Evolutionary conservation across 2,888 invertebrate genomes (phyloP), one percentile per base, ranked within the genome.

Genomic region (Hydraecia micacea): DNA sequence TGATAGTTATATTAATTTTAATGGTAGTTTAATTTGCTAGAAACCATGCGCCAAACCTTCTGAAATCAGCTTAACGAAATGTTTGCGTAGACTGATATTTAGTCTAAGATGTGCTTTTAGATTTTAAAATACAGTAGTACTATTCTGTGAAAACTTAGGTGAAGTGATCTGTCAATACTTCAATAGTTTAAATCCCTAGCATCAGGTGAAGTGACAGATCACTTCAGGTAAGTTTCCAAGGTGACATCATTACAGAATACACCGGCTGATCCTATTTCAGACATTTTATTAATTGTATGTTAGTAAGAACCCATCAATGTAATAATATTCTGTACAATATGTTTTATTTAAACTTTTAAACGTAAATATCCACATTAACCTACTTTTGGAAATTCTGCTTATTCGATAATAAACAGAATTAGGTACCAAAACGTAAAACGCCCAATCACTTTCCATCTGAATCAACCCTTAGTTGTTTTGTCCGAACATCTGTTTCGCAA

Each of bases 401-500:
- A n/a, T n/a, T n/a, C n/a, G n/a, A n/a, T n/a, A n/a, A n/a, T n/a
- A n/a, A n/a, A n/a, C 6, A 49, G 28, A 32, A 77, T 42, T 13
- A n/a, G n/a, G n/a, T n/a, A 36, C 21, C 15, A 25, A 36, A 70
- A 21, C 25, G 3, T 21, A 1, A 36, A 70, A 21, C 25, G 1
- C 18, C 7, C 18, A 7, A 58, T 9, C 0, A 8, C 1, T 67
- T 60, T 36, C 25, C 15, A 4, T 49, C 6, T 49, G 32, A 6
- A 62, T 36, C 32, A 49, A 36, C n/a, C 15, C 55, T 67, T 36
- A 58, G 28, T 28, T 55, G 58, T 73, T 76, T 70, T 63, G 39
- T 52, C 13, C 15, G 6, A 72, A 70, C 72, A 80, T 76, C 66
- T 71, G 69, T 63, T 80, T 76, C 52, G 8, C 58, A 80, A 79